Base-by-base conservation (phyloP, 2,888 invertebrate genomes). In the Sphaeridia pumilis region DNA sequence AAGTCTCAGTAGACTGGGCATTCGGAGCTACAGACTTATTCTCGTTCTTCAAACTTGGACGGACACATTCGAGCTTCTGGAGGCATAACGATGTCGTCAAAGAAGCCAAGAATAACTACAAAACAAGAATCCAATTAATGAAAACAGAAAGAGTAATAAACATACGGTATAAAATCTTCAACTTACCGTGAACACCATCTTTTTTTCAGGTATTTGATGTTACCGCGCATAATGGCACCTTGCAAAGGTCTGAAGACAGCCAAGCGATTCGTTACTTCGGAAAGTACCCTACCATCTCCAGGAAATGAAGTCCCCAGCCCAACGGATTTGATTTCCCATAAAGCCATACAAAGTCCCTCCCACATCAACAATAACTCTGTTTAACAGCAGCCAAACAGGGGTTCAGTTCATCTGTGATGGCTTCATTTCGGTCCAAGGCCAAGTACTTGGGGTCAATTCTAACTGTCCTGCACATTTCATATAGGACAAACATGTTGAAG, bases 11-110 rank as follows among this genome's bases (percentile, higher is more conserved):
- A 17, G 47, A 21, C 35, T 21, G 34, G 21, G 70, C 94, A 95
- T 68, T 93, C 88, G 95, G 95, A 95, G 0, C 92, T 84, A 94
- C 94, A 95, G 0, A 86, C 84, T 73, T 93, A 89, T 71, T 85
- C 89, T 41, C 83, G 82, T 71, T 88, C 87, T 71, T 88, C 87
- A 71, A 93, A 97, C 64, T 85, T 79, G 0, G 92, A 89, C 2
- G 93, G 94, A 71, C 92, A 87, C 71, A 93, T 95, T 28, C 98
- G 73, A 35, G 87, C 84, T 67, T 85, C 83, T 1, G 89, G 83
- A 27, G 94, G 90, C 67, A 98, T 88, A 50, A 94, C 72, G 58
- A 98, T 92, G 69, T 98, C 97, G 73, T 93, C 93, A 70, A 94
- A 98, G 73, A 97, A 97, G 49, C 90, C 93, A 64, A 97, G 71